Evolutionary conservation across 1,140 invertebrate genomes (phyloP).

Genomic region (Rhynchophorus ferrugineus): DNA sequence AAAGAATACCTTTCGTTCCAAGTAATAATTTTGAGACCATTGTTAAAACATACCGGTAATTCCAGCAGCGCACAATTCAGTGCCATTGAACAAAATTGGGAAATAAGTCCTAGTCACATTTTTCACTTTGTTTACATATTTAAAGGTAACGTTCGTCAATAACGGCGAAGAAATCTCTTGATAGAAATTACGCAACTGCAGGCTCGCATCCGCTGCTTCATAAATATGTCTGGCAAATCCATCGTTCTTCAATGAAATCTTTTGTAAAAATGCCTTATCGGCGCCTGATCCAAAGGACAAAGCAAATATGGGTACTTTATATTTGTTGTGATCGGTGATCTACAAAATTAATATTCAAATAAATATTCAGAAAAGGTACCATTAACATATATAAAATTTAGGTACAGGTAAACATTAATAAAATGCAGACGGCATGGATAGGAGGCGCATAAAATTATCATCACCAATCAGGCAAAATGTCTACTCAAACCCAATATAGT

Average conservation of each 20-base stretch:
- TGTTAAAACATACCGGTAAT: constrained; percentile 21
- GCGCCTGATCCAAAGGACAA: constrained; percentile 66
- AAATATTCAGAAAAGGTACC: too few species aligned
- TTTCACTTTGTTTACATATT: constrained; percentile 50
- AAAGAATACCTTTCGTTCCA: neutral
- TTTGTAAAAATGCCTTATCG: constrained; percentile 58
- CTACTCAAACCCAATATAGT: too few species aligned
- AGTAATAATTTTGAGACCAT: too few species aligned
- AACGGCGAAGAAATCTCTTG: constrained; percentile 62
- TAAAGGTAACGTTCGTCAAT: constrained; percentile 57
- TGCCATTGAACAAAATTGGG: constrained; percentile 50
- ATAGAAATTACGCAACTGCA: constrained; percentile 66
- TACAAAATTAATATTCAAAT: constrained; percentile 8
- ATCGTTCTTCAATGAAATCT: constrained; percentile 56
- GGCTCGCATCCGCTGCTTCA: constrained; percentile 60
- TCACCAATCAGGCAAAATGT: too few species aligned
- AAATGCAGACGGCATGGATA: too few species aligned
- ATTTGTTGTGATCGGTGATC: constrained; percentile 27
- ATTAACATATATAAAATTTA: too few species aligned
- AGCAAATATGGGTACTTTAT: constrained; percentile 50
- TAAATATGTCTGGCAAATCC: constrained; percentile 68
- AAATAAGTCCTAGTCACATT: constrained; percentile 47
- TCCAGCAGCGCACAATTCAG: constrained; percentile 53
- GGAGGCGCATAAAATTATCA: too few species aligned
- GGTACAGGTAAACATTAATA: too few species aligned